Percentiles rank a stretch among this genome's conserved stretches.
Conservation (phyloP, 2,888 invertebrate species). For the Lycocerus yunnanus region DNA sequence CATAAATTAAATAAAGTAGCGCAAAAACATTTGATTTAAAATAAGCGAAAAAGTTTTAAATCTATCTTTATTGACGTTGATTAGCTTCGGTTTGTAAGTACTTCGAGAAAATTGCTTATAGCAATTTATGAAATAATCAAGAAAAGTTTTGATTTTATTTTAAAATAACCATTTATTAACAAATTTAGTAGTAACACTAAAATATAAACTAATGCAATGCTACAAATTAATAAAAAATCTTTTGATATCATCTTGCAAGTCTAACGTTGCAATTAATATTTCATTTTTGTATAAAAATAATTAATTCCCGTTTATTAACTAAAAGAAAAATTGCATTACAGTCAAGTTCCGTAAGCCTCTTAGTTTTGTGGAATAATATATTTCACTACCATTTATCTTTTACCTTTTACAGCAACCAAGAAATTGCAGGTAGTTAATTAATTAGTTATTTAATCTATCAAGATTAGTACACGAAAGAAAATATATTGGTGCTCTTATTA, state of each 20-base stretch:
- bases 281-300: not conserved
- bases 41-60: no score
- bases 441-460: conserved; percentile 1
- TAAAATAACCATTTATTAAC: not conserved
- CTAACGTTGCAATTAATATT: not conserved
- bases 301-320: not conserved
- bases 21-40: no score
- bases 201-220: no score
- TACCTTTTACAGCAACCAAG: not conserved
- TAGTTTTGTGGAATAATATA: not conserved
- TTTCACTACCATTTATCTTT: not conserved
- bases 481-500: conserved; percentile 1
- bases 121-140: not conserved
- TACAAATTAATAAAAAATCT: not conserved
- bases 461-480: not conserved
- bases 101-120: no score
- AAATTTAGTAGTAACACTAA: not conserved
- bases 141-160: not conserved
- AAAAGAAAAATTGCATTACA: not conserved
- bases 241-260: not conserved
- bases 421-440: conserved; percentile 4
- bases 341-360: not conserved
- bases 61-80: no score
- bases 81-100: no score
- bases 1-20: no score